Conservation (phyloP, 2,888 invertebrate genomes). For the Himalopsyche tibetana region DNA sequence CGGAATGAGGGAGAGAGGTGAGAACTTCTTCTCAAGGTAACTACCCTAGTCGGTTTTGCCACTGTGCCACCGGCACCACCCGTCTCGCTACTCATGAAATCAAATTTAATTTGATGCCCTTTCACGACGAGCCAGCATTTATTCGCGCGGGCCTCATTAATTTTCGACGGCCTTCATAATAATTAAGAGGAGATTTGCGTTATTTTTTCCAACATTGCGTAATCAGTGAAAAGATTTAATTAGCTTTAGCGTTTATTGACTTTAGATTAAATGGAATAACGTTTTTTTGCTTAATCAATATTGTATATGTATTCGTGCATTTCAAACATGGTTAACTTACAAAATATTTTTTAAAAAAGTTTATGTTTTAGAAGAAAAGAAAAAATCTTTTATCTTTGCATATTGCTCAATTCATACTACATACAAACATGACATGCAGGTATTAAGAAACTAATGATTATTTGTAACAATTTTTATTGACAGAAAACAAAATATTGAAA, state of each 20-base stretch:
- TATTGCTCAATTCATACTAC: too few species aligned
- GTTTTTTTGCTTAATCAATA: neutral
- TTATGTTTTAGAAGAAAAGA: too few species aligned
- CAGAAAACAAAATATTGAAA: too few species aligned
- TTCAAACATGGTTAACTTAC: too few species aligned
- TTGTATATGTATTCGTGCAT: neutral
- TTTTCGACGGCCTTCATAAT: constrained; percentile 45
- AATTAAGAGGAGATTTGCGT: neutral
- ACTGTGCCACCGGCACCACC: neutral
- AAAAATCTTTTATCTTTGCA: too few species aligned
- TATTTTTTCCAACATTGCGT: constrained; percentile 5
- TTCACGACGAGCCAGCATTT: constrained; percentile 38
- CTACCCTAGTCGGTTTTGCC: constrained; percentile 1
- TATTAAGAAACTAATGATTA: too few species aligned
- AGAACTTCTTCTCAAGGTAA: neutral
- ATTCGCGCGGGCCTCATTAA: constrained; percentile 29
- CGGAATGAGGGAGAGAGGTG: constrained; percentile 18
- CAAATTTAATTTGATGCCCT: constrained; percentile 54
- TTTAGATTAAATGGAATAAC: neutral
- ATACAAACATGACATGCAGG: too few species aligned
- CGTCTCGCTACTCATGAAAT: constrained; percentile 42
- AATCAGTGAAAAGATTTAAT: constrained; percentile 11
- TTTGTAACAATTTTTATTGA: too few species aligned
- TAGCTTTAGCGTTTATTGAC: neutral
- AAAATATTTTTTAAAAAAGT: too few species aligned